Evolutionary conservation across 2,113 vertebrate genomes (phyloP).

Genomic region (Heterotilapia buettikoferi): DNA sequence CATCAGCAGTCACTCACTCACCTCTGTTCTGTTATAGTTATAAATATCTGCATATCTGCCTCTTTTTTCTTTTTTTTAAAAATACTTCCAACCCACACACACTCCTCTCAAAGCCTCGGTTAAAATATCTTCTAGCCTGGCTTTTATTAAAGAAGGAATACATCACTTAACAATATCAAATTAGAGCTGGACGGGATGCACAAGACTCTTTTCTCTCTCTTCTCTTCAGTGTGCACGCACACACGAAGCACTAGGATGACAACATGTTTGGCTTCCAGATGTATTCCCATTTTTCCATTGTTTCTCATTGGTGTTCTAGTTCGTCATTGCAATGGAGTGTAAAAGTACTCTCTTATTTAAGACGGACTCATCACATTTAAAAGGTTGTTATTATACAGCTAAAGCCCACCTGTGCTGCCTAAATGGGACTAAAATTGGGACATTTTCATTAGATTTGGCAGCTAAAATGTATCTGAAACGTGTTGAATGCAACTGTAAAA

Average conservation of each 20-base stretch:
- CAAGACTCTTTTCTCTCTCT: not conserved
- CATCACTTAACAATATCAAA: slow-evolving; percentile 61
- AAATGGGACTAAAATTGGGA: not conserved
- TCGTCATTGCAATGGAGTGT: not conserved
- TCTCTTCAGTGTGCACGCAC: not conserved
- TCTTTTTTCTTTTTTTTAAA: not conserved
- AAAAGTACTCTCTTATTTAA: not conserved
- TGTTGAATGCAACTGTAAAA: not conserved
- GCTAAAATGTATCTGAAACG: not conserved
- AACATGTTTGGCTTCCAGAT: not conserved
- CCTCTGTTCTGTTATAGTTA: not conserved
- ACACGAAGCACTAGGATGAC: not conserved
- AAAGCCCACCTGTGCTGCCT: not conserved
- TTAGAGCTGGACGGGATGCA: slow-evolving; percentile 19
- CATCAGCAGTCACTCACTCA: not conserved
- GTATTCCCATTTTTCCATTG: not conserved
- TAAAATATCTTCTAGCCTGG: slow-evolving; percentile 31
- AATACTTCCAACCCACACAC: not conserved
- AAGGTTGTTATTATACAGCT: not conserved
- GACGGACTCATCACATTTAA: not conserved
- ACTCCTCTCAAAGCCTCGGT: not conserved
- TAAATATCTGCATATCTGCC: not conserved
- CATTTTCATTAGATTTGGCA: not conserved
- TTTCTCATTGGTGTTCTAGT: not conserved
- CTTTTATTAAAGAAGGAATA: slow-evolving; percentile 57